Evolutionary conservation across 2,797 vertebrate species (phyloP), one percentile per base, ranked within the genome.

Genomic region (Vultur gryphus): DNA sequence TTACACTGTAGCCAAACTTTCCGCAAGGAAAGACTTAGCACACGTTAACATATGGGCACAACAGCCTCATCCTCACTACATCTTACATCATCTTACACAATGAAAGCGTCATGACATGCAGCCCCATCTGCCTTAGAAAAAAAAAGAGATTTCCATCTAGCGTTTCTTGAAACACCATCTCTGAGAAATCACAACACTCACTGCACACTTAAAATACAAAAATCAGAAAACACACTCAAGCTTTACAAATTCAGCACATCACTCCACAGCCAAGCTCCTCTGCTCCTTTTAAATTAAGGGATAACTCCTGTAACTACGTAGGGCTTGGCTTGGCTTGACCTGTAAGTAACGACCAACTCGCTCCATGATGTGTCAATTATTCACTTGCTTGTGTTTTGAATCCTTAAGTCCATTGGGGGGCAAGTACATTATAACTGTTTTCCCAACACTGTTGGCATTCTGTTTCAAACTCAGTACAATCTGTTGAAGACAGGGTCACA

Each of bases 281-380:
- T 0, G 1, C 37, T 89, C 31, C 55, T 46, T 29, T 51, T 17
- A 70, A 69, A 78, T 29, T 17, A 35, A 25, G 37, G 21, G 51
- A 29, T 57, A 54, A 54, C 48, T 82, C 52, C 52, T 19, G 4
- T 14, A 57, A 55, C 25, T 41, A 59, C 57, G 18, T 4, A 78
- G 28, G 35, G 39, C 25, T 92, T 51, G 44, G 24, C 37, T 54
- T 70, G 33, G n/a, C 54, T 37, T 37, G 78, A 77, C 46, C n/a
- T 51, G 16, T 17, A 24, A 49, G 16, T 24, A 59, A 59, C 3
- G 7, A 71, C 2, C 2, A 81, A 39, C 16, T 87, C 0, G 0
- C 28, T 73, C 52, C 52, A 14, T 21, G 25, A 24, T 49, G 21
- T 46, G 44, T 66, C 83, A 81, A 3, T 81, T 89, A 81, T 82